Evolutionary conservation across 2,113 vertebrate genomes (phyloP), one percentile per base, ranked within the genome.

Genomic region (Fulmarus glacialis): DNA sequence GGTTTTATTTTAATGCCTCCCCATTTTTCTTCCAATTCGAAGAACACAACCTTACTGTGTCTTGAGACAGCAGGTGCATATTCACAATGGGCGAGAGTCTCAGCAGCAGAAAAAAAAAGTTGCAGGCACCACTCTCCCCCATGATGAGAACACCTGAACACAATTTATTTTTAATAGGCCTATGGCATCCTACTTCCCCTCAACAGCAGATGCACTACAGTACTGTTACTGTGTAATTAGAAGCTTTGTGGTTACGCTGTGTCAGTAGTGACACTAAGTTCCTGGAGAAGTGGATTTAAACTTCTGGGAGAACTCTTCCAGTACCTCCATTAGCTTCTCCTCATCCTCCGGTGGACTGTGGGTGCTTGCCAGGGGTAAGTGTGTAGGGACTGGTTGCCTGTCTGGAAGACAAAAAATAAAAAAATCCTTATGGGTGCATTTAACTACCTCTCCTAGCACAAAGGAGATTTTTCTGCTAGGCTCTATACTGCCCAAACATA

Each of bases 331-430:
- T 9, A 99, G 96, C 67, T 98, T 98, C 77, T 98, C 95, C 82
- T 98, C 98, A n/a, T 98, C 98, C 34, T 96, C 98, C 0, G 64
- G 75, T 2, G 98, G 96, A 34, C 98, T 97, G 42, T 86, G 97
- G 59, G 98, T 98, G 12, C 52, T 96, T 38, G 99, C 99, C 74
- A 99, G 93, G 6, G 98, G 98, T 32, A 99, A 93, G 80, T 99
- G 99, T 1, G 98, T 99, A 53, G 98, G 71, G 45, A 98, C 98
- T 6, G 98, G 97, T 11, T 98, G 98, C 62, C 98, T 97, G 94
- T 99, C 99, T 99, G 96, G 16, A 95, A 94, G 68, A 18, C 17
- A 59, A 70, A 23, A 43, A 19, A 6, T 10, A 8, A 8, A 13
- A 42, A 47, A 45, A 20, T 3, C 14, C 9, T 81, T n/a, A 42